Base-by-base conservation (phyloP, 2,888 invertebrate species). In the Drosophila maculinotata region DNA sequence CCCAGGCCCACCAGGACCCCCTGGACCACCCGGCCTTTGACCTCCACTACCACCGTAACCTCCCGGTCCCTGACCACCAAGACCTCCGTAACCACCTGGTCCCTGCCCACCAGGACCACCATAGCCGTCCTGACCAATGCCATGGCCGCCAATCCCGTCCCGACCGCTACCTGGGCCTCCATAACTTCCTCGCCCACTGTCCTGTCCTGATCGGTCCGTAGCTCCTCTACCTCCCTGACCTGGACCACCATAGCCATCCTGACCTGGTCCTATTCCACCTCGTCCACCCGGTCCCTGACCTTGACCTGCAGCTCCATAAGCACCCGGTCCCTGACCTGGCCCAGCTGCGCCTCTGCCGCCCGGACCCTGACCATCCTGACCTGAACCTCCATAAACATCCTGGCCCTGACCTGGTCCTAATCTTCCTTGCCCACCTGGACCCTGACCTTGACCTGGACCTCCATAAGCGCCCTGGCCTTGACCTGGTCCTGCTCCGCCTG, bases 41-140 rank as follows among this genome's bases (percentile, higher is more conserved):
- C 45, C 17, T 9, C 23, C 35, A 12, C 12, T 9, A 6, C 49
- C 51, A 7, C 41, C 41, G 10, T 3, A 12, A 17, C 30, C 54
- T 9, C 58, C 51, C 0, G 53, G 39, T 0, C 52, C 41, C 4
- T 39, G 28, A 10, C 44, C 33, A 8, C 47, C 14, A n/a, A 17
- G 33, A 2, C 48, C 28, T 1, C 15, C 25, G 31, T 12, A 12
- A 9, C 26, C 44, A 2, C n/a, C 31, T 3, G 31, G 52, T 1
- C 41, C 41, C 2, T 20, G 14, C 1, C 48, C 31, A 2, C 33
- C 30, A n/a, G 23, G 8, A 12, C 26, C 58, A 10, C 33, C 47
- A 10, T 9, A 7, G 8, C 36, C 39, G 7, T 39, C 26, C 5
- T 28, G 10, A n/a, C 25, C 51, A 20, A 2, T 20, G 20, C 20